A percentile compares a stretch with the other conserved stretches of the same genome.
Conservation (phyloP, 2,113 vertebrate genomes). For the Phyllostomus discolor region DNA sequence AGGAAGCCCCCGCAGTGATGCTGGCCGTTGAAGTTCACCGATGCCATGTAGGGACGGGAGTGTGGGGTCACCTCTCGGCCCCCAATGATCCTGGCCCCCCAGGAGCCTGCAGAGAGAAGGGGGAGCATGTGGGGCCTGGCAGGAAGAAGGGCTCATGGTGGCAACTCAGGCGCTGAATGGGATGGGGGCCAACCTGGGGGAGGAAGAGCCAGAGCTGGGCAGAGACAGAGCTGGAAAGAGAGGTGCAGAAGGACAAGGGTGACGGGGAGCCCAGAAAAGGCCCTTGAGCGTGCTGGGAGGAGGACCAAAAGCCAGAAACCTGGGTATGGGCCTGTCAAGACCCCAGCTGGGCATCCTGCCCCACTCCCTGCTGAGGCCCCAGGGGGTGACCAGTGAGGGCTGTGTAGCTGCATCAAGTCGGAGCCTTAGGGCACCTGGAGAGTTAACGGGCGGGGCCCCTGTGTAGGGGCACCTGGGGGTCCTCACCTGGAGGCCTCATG, state of each 20-base stretch:
- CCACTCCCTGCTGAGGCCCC: rapidly evolving
- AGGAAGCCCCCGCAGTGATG: conserved; percentile 79
- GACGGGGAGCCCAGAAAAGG: rapidly evolving
- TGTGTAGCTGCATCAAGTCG: no score
- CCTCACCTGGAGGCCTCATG: not conserved
- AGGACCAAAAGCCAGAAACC: not conserved
- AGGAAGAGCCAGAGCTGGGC: not conserved
- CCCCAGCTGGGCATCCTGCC: not conserved
- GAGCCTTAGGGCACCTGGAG: not conserved
- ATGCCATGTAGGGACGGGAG: conserved; percentile 87
- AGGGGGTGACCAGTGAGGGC: not conserved
- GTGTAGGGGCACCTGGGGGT: not conserved
- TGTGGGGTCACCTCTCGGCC: conserved; percentile 79
- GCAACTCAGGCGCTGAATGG: not conserved
- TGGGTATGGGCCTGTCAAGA: not conserved
- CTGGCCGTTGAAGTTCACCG: conserved; percentile 66
- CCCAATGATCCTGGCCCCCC: conserved; percentile 79
- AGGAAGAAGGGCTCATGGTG: not conserved
- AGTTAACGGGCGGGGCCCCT: not conserved
- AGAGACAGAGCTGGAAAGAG: not conserved
- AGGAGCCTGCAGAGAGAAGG: conserved; percentile 66
- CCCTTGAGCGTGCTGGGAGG: not conserved
- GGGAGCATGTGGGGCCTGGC: not conserved
- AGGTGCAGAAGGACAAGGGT: not conserved
- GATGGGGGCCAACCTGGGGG: rapidly evolving